Conservation (phyloP, 2,888 invertebrate species). For the Anoncus sp. region DNA sequence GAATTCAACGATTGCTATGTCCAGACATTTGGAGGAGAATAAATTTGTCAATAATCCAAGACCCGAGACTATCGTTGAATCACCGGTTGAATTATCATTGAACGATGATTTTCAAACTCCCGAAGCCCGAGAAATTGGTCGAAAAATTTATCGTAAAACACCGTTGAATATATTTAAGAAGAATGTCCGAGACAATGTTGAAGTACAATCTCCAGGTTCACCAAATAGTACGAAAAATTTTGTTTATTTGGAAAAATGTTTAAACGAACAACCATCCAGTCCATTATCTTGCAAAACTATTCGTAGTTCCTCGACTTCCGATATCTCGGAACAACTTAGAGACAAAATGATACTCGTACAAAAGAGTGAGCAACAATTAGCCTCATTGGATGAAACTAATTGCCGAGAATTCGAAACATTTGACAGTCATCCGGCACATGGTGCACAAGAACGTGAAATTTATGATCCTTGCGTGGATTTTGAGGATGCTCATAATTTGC, state of each 20-base stretch:
- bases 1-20: conserved; percentile 19
- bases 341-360: conserved; percentile 12
- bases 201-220: conserved; percentile 27
- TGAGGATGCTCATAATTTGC: neutral
- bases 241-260: conserved; percentile 39
- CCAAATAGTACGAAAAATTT: conserved; percentile 47
- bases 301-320: conserved; percentile 2
- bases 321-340: neutral
- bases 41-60: neutral
- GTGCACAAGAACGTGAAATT: neutral
- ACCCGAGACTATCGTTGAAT: conserved; percentile 41
- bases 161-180: conserved; percentile 57
- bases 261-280: conserved; percentile 20
- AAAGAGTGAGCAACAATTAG: conserved; percentile 41
- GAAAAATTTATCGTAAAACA: conserved; percentile 65
- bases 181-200: neutral
- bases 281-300: neutral
- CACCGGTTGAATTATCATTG: neutral
- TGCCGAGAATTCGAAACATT: conserved; percentile 37
- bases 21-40: conserved; percentile 18
- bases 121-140: neutral
- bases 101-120: conserved; percentile 5
- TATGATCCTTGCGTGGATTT: neutral
- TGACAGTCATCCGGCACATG: conserved; percentile 49
- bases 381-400: conserved; percentile 33